Evolutionary conservation across 2,113 vertebrate genomes (phyloP), one percentile per base, ranked within the genome.

Genomic region (Eptesicus fuscus): DNA sequence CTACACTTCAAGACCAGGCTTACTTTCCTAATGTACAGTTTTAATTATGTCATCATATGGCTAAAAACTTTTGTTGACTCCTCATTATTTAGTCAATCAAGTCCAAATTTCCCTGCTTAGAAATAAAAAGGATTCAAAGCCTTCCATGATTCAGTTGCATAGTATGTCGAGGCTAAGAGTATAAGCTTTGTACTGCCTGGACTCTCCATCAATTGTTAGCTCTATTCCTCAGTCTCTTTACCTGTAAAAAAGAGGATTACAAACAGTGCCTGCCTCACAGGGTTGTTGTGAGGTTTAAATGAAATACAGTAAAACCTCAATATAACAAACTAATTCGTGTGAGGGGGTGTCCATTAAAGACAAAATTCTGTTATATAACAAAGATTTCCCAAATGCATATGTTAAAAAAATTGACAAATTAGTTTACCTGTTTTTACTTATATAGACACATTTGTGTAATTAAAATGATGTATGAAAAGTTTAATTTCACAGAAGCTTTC

Each of bases 31-130:
- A 80, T 11, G 22, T 28, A 63, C 40, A 86, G 42, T 16, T 89
- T 83, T 96, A 85, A 83, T 84, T 83, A 83, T 25, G 63, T 86
- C 63, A 89, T 49, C 28, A 20, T 56, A 86, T 44, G 35, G 28
- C 22, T 93, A 94, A 93, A 93, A 91, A 94, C 35, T 86, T 82
- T 78, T 70, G 49, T 91, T n/a, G 47, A 56, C 5, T 89, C 69
- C 40, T n/a, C 13, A 85, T 87, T 86, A 79, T 35, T 76, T 83
- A 94, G 76, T 67, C 53, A 56, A 89, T 59, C 56, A 95, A 95
- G 28, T 83, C 6, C 30, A 92, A 91, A 87, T 13, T 93, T 93
- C 49, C 40, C 40, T 92, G 56, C 30, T 40, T 82, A 9, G 1
- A 90, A 91, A 0, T 74, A 23, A 94, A 92, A 84, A 80, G 53